A percentile compares a stretch with the other conserved stretches of the same genome.
These are phyloP conservation scores for Caracal caracal DNA, from an alignment of 2,113 vertebrate genomes.

Conservation along the genomic window DNA sequence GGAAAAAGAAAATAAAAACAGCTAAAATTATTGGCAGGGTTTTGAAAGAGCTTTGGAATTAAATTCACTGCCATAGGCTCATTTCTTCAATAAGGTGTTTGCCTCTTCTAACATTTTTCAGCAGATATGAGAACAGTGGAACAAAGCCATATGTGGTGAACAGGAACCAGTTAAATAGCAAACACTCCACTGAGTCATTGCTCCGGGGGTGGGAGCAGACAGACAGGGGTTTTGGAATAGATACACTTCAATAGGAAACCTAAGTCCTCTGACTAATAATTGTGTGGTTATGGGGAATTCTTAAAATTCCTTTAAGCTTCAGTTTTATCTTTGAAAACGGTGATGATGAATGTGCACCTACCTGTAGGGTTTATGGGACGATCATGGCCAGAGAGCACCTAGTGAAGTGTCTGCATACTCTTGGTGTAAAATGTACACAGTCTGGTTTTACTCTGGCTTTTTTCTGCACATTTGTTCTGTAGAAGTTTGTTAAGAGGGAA, in stretches of 20 bases:
- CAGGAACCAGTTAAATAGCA: slow-evolving; percentile 39
- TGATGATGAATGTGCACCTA: not conserved
- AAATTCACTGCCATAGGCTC: slow-evolving; percentile 26
- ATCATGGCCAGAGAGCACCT: not conserved
- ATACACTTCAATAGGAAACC: not conserved
- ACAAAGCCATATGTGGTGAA: slow-evolving; percentile 16
- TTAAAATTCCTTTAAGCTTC: not conserved
- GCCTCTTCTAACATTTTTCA: not conserved
- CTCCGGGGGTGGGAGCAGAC: not conserved
- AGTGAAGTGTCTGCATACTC: not conserved
- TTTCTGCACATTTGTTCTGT: not conserved
- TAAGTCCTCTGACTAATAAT: not conserved
- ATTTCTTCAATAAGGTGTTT: slow-evolving; percentile 41
- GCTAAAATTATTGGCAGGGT: not conserved
- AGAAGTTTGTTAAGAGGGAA: not conserved
- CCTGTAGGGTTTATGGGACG: not conserved
- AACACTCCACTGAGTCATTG: not conserved
- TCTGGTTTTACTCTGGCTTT: not conserved
- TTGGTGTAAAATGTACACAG: not conserved
- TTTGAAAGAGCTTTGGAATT: slow-evolving; percentile 43
- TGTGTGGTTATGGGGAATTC: not conserved
- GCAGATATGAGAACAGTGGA: slow-evolving; percentile 36
- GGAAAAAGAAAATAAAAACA: not conserved
- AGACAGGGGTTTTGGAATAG: not conserved
- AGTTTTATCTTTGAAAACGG: not conserved